These are phyloP conservation scores for Antechinus flavipes DNA, from an alignment of 2,113 vertebrate genomes.

Conservation along the genomic window DNA sequence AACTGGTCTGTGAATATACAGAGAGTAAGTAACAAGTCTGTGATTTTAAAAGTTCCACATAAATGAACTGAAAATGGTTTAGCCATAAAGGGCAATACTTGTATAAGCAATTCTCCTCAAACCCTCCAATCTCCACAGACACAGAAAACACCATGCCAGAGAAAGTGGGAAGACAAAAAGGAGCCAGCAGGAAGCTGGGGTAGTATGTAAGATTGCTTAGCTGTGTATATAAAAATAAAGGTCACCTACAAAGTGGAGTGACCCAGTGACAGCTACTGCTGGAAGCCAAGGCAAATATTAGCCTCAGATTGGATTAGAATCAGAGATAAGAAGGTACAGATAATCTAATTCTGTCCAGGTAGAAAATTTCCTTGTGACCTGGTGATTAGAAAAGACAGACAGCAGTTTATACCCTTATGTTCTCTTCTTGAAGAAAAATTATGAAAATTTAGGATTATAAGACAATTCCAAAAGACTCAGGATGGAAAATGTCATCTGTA, in stretches of 20 bases:
- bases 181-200: background rate
- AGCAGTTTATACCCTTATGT: background rate
- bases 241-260: background rate
- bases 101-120: background rate
- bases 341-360: background rate
- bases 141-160: background rate
- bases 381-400: background rate
- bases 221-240: background rate
- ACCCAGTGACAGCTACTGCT: background rate
- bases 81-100: background rate
- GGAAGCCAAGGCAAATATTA: background rate
- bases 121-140: background rate
- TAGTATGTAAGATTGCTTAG: background rate
- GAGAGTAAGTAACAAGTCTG: background rate
- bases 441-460: background rate
- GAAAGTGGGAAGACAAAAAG: background rate
- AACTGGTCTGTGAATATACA: background rate
- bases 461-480: no score
- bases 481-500: no score
- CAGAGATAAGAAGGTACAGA: slow-evolving; percentile 14
- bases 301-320: background rate
- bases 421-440: background rate
- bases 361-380: background rate
- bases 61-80: background rate
- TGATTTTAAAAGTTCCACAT: background rate